Conservation (phyloP, 2,797 vertebrate species). For the Argentina silus region DNA sequence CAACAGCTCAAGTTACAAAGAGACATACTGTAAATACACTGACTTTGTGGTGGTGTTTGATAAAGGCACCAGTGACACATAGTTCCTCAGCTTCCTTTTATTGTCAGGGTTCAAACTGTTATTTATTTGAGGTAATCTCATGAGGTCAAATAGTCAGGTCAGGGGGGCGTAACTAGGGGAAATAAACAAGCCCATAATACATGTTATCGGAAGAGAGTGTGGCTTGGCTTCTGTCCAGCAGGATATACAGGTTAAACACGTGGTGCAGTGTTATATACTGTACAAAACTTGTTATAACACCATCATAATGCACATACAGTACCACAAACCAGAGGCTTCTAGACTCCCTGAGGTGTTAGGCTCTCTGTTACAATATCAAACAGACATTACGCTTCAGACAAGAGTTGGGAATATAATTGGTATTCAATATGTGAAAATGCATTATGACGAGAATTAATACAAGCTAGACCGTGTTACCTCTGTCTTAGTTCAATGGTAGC, state of each 20-base stretch:
- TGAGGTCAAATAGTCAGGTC: conserved; percentile 49
- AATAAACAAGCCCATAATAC: conserved; percentile 73
- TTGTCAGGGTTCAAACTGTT: too few relatives aligned
- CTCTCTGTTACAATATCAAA: too few relatives aligned
- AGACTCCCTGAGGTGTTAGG: conserved; percentile 14
- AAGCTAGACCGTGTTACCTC: not conserved
- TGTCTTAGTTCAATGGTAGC: too few relatives aligned
- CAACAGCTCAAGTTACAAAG: conserved; percentile 5
- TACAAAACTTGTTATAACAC: conserved; percentile 58
- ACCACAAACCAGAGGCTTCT: conserved; percentile 32
- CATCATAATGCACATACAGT: conserved; percentile 17
- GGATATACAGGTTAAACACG: conserved; percentile 57
- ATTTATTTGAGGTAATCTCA: conserved; percentile 18
- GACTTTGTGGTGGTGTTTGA: not conserved
- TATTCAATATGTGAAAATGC: not conserved
- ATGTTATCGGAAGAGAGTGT: conserved; percentile 58
- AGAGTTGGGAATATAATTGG: conserved; percentile 13
- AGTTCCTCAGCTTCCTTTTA: too few relatives aligned
- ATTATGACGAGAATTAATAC: not conserved
- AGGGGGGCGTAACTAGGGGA: conserved; percentile 52
- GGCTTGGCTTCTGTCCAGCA: conserved; percentile 48
- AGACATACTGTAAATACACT: not conserved
- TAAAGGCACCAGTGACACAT: not conserved
- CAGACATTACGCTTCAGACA: too few relatives aligned
- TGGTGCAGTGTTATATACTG: conserved; percentile 30